Base-by-base conservation (phyloP, 2,888 invertebrate species). In the Clistopyga incitator region DNA sequence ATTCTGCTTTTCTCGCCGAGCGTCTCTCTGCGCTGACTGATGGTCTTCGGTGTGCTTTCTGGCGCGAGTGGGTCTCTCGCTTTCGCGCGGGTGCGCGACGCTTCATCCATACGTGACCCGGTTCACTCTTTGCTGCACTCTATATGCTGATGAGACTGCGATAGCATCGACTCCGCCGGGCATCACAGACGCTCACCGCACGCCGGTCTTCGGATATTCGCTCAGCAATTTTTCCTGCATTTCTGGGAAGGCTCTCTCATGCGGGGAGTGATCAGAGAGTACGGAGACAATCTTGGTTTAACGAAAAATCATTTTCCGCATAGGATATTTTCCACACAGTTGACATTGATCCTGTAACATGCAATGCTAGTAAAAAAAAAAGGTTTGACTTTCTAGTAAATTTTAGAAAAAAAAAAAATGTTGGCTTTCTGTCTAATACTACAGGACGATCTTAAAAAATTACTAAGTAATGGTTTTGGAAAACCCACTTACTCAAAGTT, bases 71-170 rank as follows among this genome's bases (percentile, higher is more conserved):
- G 59, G 42, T 64, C 64, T 47, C 72, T 74, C 74, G 75, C 29
- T 82, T 64, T 70, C 67, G 52, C 85, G 64, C 71, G 61, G 54
- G 59, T 56, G 64, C 67, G 67, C 82, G 85, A 86, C 83, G 84
- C 83, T 85, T 78, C 85, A 87, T 86, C 85, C 86, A 87, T 87
- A 87, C 85, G 81, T 82, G 81, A 84, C 82, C 82, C 78, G 75
- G 61, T 76, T 84, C 78, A 67, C 79, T 88, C 86, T 87, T 87
- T 87, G 88, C 87, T 90, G 90, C 89, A 90, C 89, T 90, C 89
- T 91, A 90, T 92, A 91, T 92, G 90, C 90, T 91, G 91, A 92
- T 92, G 91, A 91, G 89, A 85, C 78, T 74, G 68, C 78, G 86
- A 86, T 86, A 84, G 59, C 67, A 84, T 80, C 84, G 59, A 56